Conservation (phyloP, 2,113 vertebrate species). For the Sardina pilchardus region DNA sequence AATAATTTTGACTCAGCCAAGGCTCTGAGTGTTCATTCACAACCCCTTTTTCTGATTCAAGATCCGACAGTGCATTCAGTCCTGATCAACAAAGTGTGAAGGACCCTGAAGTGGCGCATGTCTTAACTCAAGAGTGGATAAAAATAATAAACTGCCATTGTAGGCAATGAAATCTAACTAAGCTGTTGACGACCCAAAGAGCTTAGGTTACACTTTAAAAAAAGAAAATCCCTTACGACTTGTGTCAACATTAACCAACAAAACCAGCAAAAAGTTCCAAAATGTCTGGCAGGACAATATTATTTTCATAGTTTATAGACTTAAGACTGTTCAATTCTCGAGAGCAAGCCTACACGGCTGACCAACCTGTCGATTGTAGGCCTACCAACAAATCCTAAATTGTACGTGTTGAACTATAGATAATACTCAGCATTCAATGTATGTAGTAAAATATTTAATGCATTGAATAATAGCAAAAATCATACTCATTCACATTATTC, state of each 20-base stretch:
- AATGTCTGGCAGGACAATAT: background rate
- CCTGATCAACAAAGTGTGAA: background rate
- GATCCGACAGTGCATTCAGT: background rate
- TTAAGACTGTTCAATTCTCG: background rate
- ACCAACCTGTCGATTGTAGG: constrained; percentile 35
- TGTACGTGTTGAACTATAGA: background rate
- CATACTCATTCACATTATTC: constrained; percentile 66
- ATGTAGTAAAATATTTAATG: constrained; percentile 18
- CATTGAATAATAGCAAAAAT: constrained; percentile 33
- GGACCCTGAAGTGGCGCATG: background rate
- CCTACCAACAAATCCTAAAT: constrained; percentile 20
- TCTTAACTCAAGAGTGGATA: background rate
- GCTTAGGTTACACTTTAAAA: background rate
- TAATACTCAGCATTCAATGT: constrained; percentile 6
- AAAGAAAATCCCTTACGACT: background rate
- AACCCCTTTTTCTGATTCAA: background rate
- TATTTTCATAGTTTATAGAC: background rate
- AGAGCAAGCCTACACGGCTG: constrained; percentile 15
- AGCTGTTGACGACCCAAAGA: background rate
- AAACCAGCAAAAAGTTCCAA: background rate
- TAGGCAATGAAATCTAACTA: background rate
- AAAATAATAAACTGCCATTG: background rate
- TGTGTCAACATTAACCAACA: background rate
- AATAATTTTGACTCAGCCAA: background rate
- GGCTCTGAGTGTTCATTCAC: background rate